Conservation (phyloP, 2,888 invertebrate genomes). For the Thera britannica region DNA sequence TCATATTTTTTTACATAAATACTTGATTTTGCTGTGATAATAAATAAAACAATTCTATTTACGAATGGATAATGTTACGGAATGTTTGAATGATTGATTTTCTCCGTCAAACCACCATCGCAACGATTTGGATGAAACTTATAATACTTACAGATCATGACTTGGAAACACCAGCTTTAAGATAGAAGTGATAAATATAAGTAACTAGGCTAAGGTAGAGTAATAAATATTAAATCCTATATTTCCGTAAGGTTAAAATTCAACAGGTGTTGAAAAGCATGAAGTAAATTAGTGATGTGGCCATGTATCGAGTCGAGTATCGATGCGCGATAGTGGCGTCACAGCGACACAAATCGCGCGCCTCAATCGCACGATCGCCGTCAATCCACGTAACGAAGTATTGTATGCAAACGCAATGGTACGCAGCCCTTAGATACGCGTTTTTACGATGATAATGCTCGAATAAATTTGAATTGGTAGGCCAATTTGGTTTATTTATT, state of each 20-base stretch:
- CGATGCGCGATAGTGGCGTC: slow-evolving; percentile 44
- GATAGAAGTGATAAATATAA: no score
- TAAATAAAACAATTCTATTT: no score
- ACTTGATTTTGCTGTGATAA: no score
- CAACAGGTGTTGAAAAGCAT: slow-evolving; percentile 64
- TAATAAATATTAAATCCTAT: no score
- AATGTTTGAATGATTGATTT: no score
- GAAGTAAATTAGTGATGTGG: slow-evolving; percentile 67
- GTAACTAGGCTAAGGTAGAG: no score
- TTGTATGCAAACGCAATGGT: slow-evolving; percentile 72
- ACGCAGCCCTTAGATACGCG: slow-evolving; percentile 47
- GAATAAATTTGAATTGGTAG: slow-evolving; percentile 40
- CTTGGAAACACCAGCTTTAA: no score
- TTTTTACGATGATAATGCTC: slow-evolving; percentile 51
- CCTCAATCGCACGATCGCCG: slow-evolving; percentile 58
- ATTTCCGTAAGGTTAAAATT: slow-evolving; percentile 32
- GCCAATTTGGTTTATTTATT: slow-evolving; percentile 32
- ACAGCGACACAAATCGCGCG: slow-evolving; percentile 57
- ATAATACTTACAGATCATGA: no score
- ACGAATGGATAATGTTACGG: no score
- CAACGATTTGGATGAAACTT: no score
- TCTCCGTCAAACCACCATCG: no score
- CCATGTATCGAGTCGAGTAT: slow-evolving; percentile 29
- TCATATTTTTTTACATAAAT: no score
- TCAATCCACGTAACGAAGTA: slow-evolving; percentile 68